Base-by-base conservation (phyloP, 2,113 vertebrate species). In the Drymodes brunneopygia region DNA sequence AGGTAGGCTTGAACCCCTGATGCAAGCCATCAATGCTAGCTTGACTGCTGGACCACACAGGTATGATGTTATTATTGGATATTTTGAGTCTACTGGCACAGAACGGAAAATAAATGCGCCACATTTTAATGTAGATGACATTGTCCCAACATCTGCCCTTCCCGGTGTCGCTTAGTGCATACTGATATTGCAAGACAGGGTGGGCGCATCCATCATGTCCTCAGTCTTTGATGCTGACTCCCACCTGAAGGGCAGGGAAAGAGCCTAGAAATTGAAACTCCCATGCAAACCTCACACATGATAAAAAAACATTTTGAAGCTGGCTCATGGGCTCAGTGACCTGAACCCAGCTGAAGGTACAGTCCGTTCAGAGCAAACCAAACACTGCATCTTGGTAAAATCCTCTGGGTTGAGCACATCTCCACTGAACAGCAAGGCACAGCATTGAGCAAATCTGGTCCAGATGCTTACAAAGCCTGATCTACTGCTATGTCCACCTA, bases 231-330 rank as follows among this genome's bases (percentile, higher is more conserved):
- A 65, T 31, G n/a, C 29, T 2, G 6, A 25, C 14, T 66, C 31
- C 22, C 47, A 48, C 3, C 14, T 25, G 19, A 71, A 87, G 27
- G 35, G 29, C 0, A 64, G 35, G 15, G 40, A 2, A 2, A 45
- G 19, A 69, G 15, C 19, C 36, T 81, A 36, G 48, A 64, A 81
- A 50, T 3, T 31, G 28, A 58, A 80, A 45, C 40, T 69, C 5
- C 69, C 25, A 9, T 4, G 27, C 14, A 64, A 81, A 40, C 0
- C 10, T 50, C 1, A 0, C 6, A 22, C 6, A 12, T 8, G 25
- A 84, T 6, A 54, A 38, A 86, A 83, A 53, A 36, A 10, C 9
- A 8, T 53, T 82, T 48, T 57, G 62, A 45, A 62, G 40, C 13
- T n/a, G 20, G 17, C 22, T 69, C 12, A 7, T 9, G 35, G 22